Evolutionary conservation across 2,113 vertebrate genomes (phyloP).

Genomic region (Myocastor coypus): DNA sequence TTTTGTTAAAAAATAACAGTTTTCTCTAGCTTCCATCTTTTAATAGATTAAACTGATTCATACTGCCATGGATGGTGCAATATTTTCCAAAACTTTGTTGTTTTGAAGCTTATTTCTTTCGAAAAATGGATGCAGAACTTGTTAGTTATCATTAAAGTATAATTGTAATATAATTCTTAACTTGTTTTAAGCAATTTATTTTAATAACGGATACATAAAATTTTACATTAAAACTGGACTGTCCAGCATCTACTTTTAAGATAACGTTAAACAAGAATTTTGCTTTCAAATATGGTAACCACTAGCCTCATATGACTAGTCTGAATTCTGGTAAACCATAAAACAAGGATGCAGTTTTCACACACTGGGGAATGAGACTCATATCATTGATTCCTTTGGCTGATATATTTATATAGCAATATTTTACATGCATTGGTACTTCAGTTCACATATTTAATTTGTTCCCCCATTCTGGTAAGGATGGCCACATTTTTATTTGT

Average conservation of each 20-base stretch:
- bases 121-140: not conserved
- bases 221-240: not conserved
- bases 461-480: not conserved
- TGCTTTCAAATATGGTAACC: not conserved
- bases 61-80: not conserved
- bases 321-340: not conserved
- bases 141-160: not conserved
- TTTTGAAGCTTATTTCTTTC: not conserved
- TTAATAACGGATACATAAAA: not conserved
- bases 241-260: not conserved
- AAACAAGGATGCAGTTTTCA: not conserved
- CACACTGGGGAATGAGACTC: not conserved
- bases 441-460: not conserved
- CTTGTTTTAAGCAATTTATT: not conserved
- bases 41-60: not conserved
- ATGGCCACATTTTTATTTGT: not conserved
- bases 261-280: not conserved
- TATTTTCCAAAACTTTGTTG: not conserved
- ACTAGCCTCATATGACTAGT: accelerated
- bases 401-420: not conserved
- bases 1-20: not conserved
- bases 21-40: not conserved
- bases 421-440: not conserved
- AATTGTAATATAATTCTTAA: not conserved
- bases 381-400: not conserved